Percentiles rank a stretch among this genome's conserved stretches.
These are phyloP conservation scores for Chirona hameri DNA, from an alignment of 2,888 invertebrate species.

Conservation along the genomic window DNA sequence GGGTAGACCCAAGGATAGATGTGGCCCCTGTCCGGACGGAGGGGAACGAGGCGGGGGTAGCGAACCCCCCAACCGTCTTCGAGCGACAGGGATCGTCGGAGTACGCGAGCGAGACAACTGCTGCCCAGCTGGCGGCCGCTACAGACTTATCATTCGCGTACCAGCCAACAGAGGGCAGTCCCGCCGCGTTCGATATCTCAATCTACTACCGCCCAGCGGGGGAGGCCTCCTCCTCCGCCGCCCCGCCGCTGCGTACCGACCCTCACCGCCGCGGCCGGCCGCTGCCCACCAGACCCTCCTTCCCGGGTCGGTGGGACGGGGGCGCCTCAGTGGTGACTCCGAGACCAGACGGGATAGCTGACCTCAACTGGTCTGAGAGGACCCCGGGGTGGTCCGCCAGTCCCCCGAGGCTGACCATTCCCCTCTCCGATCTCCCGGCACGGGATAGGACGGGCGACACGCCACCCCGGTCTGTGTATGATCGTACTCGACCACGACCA, in stretches of 20 bases:
- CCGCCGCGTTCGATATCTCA: neutral
- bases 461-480: neutral
- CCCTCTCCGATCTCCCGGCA: neutral
- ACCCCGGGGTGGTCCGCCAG: neutral
- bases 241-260: constrained; percentile 22
- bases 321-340: neutral
- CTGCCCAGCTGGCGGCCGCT: neutral
- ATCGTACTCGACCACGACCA: neutral
- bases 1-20: neutral
- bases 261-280: constrained; percentile 1
- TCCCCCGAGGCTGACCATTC: neutral
- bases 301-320: neutral
- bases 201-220: constrained; percentile 10
- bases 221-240: neutral
- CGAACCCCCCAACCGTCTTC: no score
- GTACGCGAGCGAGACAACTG: neutral
- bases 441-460: neutral
- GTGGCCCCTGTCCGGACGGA: no score
- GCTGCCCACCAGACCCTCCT: neutral
- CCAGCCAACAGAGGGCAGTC: neutral
- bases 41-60: no score
- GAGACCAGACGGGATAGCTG: no score
- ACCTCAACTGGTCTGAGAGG: no score
- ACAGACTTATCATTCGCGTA: neutral
- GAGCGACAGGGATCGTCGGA: neutral